These are phyloP conservation scores for Amblyraja radiata DNA, from an alignment of 2,797 vertebrate species.

Conservation along the genomic window DNA sequence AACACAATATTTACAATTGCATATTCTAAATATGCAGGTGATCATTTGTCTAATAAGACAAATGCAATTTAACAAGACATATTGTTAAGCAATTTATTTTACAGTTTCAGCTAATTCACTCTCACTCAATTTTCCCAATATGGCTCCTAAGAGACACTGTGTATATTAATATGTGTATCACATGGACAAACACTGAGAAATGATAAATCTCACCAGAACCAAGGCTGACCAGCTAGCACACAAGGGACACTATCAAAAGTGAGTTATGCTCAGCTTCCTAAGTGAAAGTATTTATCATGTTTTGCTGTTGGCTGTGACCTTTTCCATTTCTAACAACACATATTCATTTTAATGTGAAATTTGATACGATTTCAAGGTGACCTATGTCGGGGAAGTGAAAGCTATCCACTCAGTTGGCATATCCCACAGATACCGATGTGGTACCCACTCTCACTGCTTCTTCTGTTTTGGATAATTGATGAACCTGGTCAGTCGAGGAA, in stretches of 20 bases:
- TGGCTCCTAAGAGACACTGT: background rate
- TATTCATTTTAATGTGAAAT: background rate
- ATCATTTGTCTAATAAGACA: background rate
- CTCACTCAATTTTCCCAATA: background rate
- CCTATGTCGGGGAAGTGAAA: background rate
- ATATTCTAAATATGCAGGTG: background rate
- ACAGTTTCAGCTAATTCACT: background rate
- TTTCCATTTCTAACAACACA: background rate
- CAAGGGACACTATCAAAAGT: background rate
- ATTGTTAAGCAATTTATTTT: background rate
- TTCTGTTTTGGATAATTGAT: background rate
- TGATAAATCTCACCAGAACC: slow-evolving; percentile 18
- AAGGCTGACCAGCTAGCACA: background rate
- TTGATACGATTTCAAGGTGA: background rate
- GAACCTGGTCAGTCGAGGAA: background rate
- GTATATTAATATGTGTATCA: background rate
- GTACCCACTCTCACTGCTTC: background rate
- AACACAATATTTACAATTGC: background rate
- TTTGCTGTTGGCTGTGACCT: background rate
- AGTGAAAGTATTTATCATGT: background rate
- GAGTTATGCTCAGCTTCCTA: background rate
- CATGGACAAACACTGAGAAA: background rate
- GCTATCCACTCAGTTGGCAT: background rate
- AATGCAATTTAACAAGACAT: background rate
- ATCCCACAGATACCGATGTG: background rate